Conservation (phyloP, 1,140 invertebrate genomes). For the Pachypsylla venusta region DNA sequence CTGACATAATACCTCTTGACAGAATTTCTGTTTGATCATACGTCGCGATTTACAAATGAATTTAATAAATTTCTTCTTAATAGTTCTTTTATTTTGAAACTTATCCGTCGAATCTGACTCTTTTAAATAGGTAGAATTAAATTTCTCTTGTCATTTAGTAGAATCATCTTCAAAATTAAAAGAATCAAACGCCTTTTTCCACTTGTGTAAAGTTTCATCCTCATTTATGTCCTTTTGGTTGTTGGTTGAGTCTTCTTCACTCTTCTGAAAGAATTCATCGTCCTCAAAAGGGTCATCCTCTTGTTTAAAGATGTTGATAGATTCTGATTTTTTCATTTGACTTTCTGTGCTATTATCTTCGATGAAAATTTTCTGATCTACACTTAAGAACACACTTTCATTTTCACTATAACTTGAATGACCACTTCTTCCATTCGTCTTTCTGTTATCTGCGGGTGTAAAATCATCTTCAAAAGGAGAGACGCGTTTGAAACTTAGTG, state of each 20-base stretch:
- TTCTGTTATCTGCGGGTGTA: conserved; percentile 35
- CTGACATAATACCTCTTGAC: too few species aligned
- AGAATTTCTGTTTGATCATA: conserved; percentile 3
- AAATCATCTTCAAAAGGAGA: conserved; percentile 59
- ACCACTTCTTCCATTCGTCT: conserved; percentile 23
- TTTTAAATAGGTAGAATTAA: background rate
- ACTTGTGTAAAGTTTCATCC: conserved; percentile 5
- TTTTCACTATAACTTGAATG: conserved; percentile 26
- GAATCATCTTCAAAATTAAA: background rate
- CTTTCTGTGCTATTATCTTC: conserved; percentile 19
- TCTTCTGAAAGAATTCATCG: conserved; percentile 61
- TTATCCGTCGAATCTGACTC: background rate
- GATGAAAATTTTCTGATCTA: conserved; percentile 14
- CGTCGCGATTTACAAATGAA: background rate
- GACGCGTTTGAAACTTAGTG: conserved; percentile 32
- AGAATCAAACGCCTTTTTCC: background rate
- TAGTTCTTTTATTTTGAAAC: background rate
- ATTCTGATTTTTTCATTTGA: conserved; percentile 53
- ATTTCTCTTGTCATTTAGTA: conserved; percentile 5
- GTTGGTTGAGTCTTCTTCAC: background rate
- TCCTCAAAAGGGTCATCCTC: conserved; percentile 70
- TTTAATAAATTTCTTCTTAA: conserved; percentile 4
- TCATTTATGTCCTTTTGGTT: background rate
- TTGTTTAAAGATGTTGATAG: conserved; percentile 68
- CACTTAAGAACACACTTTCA: conserved; percentile 20